Evolutionary conservation across 2,797 vertebrate species (phyloP).

Genomic region (Phaenicophaeus curvirostris): DNA sequence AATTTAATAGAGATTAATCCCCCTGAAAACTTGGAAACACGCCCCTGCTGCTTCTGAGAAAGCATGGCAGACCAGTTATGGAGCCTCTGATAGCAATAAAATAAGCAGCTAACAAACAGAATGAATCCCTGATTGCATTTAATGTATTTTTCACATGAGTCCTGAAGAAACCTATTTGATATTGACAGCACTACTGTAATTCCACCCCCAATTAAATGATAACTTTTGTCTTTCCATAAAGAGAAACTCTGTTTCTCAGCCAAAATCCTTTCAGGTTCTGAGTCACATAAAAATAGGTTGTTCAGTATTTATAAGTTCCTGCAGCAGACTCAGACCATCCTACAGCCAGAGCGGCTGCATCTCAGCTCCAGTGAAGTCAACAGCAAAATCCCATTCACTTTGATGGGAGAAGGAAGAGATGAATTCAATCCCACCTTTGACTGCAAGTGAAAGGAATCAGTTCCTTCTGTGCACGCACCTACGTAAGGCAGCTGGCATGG

Average conservation of each 20-base stretch:
- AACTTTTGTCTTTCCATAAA: background rate
- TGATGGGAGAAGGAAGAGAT: background rate
- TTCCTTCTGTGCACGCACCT: background rate
- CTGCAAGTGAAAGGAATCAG: background rate
- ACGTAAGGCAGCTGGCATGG: accelerated
- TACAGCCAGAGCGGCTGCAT: background rate
- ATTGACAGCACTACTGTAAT: background rate
- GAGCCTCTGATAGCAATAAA: background rate
- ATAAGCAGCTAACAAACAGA: background rate
- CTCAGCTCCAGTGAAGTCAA: background rate
- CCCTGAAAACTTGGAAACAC: background rate
- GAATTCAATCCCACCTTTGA: constrained; percentile 16
- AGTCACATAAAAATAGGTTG: background rate
- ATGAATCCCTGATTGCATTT: background rate
- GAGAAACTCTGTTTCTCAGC: background rate
- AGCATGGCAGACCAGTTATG: background rate
- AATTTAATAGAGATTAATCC: background rate
- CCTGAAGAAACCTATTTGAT: background rate
- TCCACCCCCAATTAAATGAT: background rate
- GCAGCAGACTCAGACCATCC: background rate
- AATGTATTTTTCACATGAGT: background rate
- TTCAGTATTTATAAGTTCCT: background rate
- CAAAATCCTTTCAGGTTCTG: background rate
- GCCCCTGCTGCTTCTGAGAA: background rate
- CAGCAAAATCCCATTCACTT: background rate